phyloP scores from a whole-genome alignment of 2,797 vertebrate species.

The Podarcis lilfordi region DNA sequence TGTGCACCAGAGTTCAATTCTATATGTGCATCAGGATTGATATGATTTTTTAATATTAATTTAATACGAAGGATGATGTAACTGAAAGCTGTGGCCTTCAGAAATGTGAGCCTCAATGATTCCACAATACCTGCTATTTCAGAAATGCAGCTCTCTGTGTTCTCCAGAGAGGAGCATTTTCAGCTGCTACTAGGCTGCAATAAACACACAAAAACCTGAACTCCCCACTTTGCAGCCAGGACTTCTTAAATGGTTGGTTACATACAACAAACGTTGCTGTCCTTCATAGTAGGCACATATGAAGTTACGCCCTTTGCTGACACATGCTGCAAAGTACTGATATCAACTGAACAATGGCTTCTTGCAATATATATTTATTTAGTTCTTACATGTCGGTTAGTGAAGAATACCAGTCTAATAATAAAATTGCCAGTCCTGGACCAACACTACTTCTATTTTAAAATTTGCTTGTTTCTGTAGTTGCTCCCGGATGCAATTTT shows the following conservation, averaged over 20 bases:
- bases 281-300: neutral
- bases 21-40: neutral
- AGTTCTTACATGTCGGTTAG: neutral
- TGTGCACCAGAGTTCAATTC: neutral
- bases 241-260: neutral
- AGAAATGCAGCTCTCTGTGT: neutral
- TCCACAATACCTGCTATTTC: neutral
- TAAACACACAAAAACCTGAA: neutral
- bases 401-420: neutral
- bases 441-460: neutral
- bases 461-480: neutral
- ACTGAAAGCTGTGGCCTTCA: neutral
- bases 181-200: neutral
- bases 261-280: neutral
- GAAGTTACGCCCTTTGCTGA: neutral
- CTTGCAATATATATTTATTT: neutral
- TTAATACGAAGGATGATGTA: neutral
- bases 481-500: too few species aligned
- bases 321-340: neutral
- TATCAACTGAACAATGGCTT: neutral
- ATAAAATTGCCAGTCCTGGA: neutral
- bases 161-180: neutral
- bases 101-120: neutral
- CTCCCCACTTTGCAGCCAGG: neutral
- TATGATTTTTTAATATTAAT: neutral